phyloP scores from a whole-genome alignment of 2,113 vertebrate species.

The Progne subis region DNA sequence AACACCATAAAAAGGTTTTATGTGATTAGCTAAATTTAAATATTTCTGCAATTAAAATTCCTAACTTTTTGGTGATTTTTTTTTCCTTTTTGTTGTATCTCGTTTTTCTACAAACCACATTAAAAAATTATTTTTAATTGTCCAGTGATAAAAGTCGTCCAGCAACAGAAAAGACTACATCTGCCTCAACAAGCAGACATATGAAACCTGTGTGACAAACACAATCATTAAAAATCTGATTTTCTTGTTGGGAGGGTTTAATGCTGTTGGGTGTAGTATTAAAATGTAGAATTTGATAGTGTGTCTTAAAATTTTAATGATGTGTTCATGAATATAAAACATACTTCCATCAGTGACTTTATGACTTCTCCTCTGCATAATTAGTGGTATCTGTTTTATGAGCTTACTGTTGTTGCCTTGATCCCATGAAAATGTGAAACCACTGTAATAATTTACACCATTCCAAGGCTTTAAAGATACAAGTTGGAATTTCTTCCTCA shows the following conservation, averaged over 20 bases:
- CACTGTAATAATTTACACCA: conserved; percentile 82
- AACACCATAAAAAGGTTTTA: conserved; percentile 21
- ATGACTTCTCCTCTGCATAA: conserved; percentile 85
- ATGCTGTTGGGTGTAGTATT: conserved; percentile 79
- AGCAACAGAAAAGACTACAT: conserved; percentile 64
- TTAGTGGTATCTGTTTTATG: conserved; percentile 88
- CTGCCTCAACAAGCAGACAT: conserved; percentile 71
- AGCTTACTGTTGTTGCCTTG: conserved; percentile 84
- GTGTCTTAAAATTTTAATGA: conserved; percentile 86
- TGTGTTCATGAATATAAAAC: conserved; percentile 86
- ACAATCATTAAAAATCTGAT: conserved; percentile 80
- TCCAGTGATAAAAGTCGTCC: conserved; percentile 41
- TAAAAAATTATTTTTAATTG: conserved; percentile 61
- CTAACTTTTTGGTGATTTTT: neutral
- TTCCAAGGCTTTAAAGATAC: conserved; percentile 72
- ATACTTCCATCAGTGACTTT: conserved; percentile 80
- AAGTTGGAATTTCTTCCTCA: conserved; percentile 46
- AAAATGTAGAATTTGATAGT: conserved; percentile 85
- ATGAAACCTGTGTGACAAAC: conserved; percentile 81
- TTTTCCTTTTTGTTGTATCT: neutral
- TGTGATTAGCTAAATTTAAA: neutral
- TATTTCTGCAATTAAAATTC: conserved; percentile 1
- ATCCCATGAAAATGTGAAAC: conserved; percentile 82
- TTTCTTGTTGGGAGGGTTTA: conserved; percentile 83
- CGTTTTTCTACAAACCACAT: neutral